Percentiles rank a stretch among this genome's conserved stretches.
These are phyloP conservation scores for Watsonalla cultraria DNA, from an alignment of 2,888 invertebrate genomes.

Conservation along the genomic window DNA sequence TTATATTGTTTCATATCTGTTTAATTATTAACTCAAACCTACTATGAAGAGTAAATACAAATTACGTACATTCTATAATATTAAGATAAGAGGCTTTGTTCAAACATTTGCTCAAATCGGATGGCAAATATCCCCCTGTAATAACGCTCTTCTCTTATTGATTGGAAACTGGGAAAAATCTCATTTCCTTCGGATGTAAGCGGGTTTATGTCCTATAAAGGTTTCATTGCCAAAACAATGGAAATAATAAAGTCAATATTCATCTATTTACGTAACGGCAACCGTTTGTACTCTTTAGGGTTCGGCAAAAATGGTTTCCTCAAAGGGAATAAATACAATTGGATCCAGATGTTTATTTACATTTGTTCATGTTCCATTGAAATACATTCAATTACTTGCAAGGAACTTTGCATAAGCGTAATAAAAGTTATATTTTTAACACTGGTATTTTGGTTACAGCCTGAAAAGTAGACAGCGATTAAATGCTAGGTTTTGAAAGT, in stretches of 20 bases:
- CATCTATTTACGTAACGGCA: neutral
- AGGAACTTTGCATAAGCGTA: too few species aligned
- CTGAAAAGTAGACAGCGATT: too few species aligned
- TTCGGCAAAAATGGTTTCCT: neutral
- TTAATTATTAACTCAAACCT: too few species aligned
- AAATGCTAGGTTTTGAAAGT: too few species aligned
- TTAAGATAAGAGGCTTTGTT: neutral
- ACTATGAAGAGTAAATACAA: too few species aligned
- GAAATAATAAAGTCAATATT: constrained; percentile 2
- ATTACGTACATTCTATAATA: neutral
- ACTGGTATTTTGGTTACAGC: too few species aligned
- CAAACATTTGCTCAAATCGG: neutral
- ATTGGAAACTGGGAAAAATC: constrained; percentile 26
- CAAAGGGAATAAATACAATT: neutral
- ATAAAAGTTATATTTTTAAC: too few species aligned
- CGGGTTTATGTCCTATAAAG: constrained; percentile 10
- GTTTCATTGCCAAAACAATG: constrained; percentile 4
- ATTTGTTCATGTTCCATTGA: neutral
- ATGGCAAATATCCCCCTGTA: constrained; percentile 9
- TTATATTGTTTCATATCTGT: too few species aligned
- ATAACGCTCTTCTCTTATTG: constrained; percentile 22
- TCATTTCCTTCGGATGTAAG: constrained; percentile 24
- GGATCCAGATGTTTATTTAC: neutral
- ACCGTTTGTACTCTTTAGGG: neutral
- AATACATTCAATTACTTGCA: neutral